Evolutionary conservation across 2,888 invertebrate species (phyloP).

Genomic region (Phaedon cochleariae): DNA sequence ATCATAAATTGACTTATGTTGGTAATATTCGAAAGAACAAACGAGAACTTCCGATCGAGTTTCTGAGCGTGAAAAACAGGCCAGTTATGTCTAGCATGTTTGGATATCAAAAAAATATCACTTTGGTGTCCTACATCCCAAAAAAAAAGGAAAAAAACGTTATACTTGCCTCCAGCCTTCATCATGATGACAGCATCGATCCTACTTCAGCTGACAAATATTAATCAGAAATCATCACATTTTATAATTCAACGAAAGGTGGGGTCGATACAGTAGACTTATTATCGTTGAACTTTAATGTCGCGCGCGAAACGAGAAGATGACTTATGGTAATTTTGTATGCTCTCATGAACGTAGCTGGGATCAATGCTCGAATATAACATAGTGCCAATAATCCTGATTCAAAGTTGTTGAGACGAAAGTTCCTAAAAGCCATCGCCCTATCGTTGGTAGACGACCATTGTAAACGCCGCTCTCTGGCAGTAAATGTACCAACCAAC

Average conservation of each 20-base stretch:
- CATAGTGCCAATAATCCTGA: no score
- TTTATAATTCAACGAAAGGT: slow-evolving; percentile 46
- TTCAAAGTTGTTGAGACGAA: no score
- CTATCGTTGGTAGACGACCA: no score
- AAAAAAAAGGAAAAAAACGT: slow-evolving; percentile 34
- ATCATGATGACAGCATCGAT: slow-evolving; percentile 31
- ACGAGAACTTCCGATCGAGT: background rate
- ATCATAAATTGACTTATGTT: no score
- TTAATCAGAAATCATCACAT: slow-evolving; percentile 45
- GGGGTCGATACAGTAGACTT: slow-evolving; percentile 49
- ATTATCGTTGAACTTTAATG: slow-evolving; percentile 1
- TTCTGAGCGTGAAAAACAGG: slow-evolving; percentile 10
- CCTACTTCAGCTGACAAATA: slow-evolving; percentile 10
- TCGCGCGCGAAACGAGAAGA: slow-evolving; percentile 4
- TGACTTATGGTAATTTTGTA: slow-evolving; percentile 6
- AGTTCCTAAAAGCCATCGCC: no score
- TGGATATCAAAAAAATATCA: slow-evolving; percentile 7
- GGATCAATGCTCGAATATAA: slow-evolving; percentile 6
- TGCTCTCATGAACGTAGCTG: slow-evolving; percentile 6
- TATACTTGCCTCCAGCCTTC: slow-evolving; percentile 38
- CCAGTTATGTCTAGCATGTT: slow-evolving; percentile 13
- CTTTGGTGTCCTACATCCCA: slow-evolving; percentile 15
- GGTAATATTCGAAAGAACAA: no score
- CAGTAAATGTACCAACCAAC: no score
- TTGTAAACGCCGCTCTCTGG: no score